Conservation (phyloP, 2,797 vertebrate species). For the Antrozous pallidus region DNA sequence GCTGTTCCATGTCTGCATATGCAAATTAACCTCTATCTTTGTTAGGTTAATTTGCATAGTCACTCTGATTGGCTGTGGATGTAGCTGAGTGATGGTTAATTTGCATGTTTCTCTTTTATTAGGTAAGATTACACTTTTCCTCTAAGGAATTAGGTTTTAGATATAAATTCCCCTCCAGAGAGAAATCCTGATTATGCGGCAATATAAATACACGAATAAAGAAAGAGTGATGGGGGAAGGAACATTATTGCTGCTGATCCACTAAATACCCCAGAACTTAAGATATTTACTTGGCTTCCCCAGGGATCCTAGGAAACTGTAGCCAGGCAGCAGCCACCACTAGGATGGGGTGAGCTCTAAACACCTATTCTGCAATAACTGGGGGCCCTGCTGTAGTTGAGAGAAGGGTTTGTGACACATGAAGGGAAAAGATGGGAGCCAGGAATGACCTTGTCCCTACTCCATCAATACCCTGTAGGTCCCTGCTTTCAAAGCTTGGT, state of each 20-base stretch:
- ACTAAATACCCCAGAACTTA: neutral
- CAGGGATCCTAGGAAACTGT: neutral
- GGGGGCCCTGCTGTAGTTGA: neutral
- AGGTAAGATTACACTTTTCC: neutral
- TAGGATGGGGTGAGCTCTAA: neutral
- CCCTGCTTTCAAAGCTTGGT: neutral
- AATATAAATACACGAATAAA: neutral
- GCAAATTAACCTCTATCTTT: too few relatives aligned
- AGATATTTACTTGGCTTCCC: neutral
- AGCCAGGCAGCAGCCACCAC: neutral
- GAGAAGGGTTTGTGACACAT: neutral
- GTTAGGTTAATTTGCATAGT: too few relatives aligned
- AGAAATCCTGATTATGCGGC: neutral
- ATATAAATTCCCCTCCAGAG: conserved; percentile 23
- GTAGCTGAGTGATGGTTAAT: too few relatives aligned
- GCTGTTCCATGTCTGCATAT: too few relatives aligned
- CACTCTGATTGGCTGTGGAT: too few relatives aligned
- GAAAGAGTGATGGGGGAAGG: neutral
- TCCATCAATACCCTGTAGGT: neutral
- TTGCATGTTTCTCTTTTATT: too few relatives aligned
- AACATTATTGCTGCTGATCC: neutral
- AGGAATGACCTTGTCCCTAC: neutral
- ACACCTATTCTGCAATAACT: neutral
- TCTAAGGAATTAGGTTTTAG: conserved; percentile 34
- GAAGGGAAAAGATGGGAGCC: neutral